Conservation (phyloP, 1,140 invertebrate genomes). For the Vollenhovia emeryi region DNA sequence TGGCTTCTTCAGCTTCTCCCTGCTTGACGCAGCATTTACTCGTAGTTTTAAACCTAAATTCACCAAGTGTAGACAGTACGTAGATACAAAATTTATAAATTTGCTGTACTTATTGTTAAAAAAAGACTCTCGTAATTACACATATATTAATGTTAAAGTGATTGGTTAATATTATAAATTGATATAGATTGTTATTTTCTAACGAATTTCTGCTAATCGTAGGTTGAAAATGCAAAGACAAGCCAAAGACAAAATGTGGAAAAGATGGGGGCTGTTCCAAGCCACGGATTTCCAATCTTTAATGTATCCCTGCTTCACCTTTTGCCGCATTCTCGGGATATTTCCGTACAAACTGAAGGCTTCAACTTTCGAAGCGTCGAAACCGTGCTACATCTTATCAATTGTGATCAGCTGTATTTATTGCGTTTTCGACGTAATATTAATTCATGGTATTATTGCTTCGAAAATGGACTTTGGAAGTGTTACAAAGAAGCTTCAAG, state of each 20-base stretch:
- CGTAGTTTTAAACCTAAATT: not conserved
- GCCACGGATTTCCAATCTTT: constrained; percentile 29
- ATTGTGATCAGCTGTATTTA: constrained; percentile 39
- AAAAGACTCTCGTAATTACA: not conserved
- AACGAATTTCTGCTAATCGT: not conserved
- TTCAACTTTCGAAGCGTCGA: constrained; percentile 33
- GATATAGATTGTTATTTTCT: not conserved
- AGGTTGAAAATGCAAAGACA: not conserved
- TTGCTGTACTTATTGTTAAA: too few relatives aligned
- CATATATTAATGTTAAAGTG: not conserved
- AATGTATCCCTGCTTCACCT: too few relatives aligned
- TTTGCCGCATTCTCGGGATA: constrained; percentile 64
- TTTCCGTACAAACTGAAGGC: constrained; percentile 64
- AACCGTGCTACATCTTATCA: constrained; percentile 32
- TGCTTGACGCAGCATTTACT: too few relatives aligned
- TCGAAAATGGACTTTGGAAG: not conserved
- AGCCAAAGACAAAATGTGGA: not conserved
- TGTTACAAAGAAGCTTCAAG: not conserved
- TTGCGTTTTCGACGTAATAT: not conserved
- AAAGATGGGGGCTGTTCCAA: constrained; percentile 34
- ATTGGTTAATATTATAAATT: not conserved
- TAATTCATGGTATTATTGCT: constrained; percentile 62
- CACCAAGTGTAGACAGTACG: not conserved
- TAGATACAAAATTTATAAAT: not conserved
- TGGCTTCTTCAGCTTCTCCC: too few relatives aligned